phyloP scores from a whole-genome alignment of 1,140 invertebrate species.

The Scaptomyza hsui region DNA sequence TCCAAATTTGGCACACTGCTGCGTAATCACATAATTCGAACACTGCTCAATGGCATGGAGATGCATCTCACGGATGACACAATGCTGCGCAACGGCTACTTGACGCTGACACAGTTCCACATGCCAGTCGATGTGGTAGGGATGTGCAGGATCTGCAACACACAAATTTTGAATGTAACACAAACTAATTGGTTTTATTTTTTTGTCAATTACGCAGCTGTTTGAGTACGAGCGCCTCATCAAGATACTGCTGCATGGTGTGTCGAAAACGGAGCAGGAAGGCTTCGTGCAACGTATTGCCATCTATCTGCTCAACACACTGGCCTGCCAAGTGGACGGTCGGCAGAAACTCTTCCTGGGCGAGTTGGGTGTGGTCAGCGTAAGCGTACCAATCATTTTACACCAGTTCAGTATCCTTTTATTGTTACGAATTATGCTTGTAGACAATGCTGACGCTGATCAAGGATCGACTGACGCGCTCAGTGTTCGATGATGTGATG shows the following conservation, averaged over 20 bases:
- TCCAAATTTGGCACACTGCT: conserved; percentile 87
- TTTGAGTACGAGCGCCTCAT: conserved; percentile 96
- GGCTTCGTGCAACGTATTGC: conserved; percentile 97
- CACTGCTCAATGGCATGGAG: conserved; percentile 94
- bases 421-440: conserved; percentile 65
- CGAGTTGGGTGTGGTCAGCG: conserved; percentile 93
- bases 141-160: background rate
- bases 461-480: conserved; percentile 88
- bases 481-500: conserved; percentile 96
- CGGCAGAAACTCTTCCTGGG: conserved; percentile 95
- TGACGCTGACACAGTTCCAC: conserved; percentile 97
- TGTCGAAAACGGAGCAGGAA: conserved; percentile 92
- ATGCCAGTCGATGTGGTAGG: conserved; percentile 97
- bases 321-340: conserved; percentile 98
- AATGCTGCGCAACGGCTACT: conserved; percentile 97
- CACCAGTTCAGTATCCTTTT: background rate
- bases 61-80: conserved; percentile 92
- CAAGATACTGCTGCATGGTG: conserved; percentile 92
- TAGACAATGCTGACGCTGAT: conserved; percentile 95
- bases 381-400: conserved; percentile 81
- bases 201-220: conserved; percentile 86
- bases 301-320: conserved; percentile 96
- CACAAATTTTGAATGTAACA: no score
- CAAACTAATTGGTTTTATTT: background rate
- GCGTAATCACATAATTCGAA: conserved; percentile 91